phyloP scores from a whole-genome alignment of 2,888 invertebrate genomes.

The Augiades crinisus region DNA sequence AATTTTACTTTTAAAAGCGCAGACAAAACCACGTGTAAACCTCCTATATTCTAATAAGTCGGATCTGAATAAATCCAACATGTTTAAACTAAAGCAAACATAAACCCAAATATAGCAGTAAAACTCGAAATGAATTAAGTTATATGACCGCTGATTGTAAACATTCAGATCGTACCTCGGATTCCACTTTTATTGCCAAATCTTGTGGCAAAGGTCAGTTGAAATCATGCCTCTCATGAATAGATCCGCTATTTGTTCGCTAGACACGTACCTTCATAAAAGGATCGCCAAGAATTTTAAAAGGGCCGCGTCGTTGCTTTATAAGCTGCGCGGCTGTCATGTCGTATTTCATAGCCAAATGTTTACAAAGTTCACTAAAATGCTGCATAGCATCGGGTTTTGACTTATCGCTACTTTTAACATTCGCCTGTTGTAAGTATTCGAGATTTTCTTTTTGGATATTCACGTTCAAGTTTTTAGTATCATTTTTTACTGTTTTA shows the following conservation, averaged over 20 bases:
- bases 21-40: no score
- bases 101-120: not conserved
- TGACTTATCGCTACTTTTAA: not conserved
- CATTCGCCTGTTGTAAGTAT: not conserved
- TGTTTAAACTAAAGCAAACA: no score
- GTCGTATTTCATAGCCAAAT: constrained; percentile 14
- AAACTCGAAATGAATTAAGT: constrained; percentile 20
- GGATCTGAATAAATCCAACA: no score
- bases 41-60: no score
- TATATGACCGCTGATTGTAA: constrained; percentile 21
- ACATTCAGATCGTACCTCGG: constrained; percentile 18
- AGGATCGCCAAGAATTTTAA: constrained; percentile 34
- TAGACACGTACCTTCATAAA: constrained; percentile 43
- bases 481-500: no score
- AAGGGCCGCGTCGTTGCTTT: constrained; percentile 2
- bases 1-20: no score
- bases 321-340: constrained; percentile 15
- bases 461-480: no score
- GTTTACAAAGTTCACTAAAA: not conserved
- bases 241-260: constrained; percentile 42
- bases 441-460: not conserved
- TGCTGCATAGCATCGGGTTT: not conserved
- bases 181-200: constrained; percentile 25
- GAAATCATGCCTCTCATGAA: constrained; percentile 43
- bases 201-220: constrained; percentile 42